Conservation (phyloP, 2,113 vertebrate species). For the pig (Sus scrofa) region DNA sequence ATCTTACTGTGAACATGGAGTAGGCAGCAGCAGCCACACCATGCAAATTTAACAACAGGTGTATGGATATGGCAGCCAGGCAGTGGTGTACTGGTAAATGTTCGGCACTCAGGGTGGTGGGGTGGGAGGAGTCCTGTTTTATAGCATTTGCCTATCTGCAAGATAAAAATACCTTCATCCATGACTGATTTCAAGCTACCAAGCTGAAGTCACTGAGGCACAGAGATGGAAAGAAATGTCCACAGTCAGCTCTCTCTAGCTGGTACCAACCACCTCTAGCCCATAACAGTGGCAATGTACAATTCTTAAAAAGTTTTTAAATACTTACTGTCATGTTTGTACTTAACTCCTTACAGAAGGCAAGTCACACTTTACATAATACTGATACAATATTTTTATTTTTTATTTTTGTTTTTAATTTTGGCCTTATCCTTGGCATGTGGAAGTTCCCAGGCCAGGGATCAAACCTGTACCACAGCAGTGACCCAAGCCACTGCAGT, state of each 20-base stretch:
- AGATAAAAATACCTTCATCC: slow-evolving; percentile 6
- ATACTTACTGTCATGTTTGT: neutral
- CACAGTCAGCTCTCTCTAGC: neutral
- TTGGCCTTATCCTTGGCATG: too few species aligned
- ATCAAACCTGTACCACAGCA: too few species aligned
- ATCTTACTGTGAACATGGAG: neutral
- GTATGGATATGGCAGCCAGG: neutral
- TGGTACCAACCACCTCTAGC: neutral
- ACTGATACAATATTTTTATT: neutral
- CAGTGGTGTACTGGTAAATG: neutral
- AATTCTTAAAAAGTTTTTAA: neutral
- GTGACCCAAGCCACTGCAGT: too few species aligned
- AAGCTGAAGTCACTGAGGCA: neutral
- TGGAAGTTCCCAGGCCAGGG: too few species aligned
- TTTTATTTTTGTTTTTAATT: too few species aligned
- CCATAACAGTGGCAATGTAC: neutral
- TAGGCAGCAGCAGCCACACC: neutral
- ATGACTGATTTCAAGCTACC: neutral
- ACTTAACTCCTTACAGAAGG: neutral
- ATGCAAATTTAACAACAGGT: neutral
- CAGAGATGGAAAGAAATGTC: neutral
- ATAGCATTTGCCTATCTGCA: neutral
- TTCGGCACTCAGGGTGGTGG: neutral
- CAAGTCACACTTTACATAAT: neutral
- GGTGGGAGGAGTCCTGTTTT: neutral